phyloP scores from a whole-genome alignment of 2,113 vertebrate species.

The Ibidorhyncha struthersii region DNA sequence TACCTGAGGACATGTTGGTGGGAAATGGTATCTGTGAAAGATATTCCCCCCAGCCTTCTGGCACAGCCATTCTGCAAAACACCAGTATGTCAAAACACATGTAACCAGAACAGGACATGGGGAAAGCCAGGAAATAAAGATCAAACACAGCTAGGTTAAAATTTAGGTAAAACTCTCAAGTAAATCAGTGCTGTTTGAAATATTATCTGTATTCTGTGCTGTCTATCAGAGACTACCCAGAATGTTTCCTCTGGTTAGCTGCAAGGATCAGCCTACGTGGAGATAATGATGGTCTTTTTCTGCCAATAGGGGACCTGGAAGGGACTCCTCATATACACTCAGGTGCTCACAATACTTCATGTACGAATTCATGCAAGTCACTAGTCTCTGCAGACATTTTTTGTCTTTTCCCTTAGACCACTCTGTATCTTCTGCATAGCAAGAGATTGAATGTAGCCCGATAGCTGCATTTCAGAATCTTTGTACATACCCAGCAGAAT shows the following conservation, averaged over 20 bases:
- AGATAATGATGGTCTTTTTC: neutral
- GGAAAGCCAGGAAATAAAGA: neutral
- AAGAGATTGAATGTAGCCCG: neutral
- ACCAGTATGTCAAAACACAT: neutral
- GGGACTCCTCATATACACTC: neutral
- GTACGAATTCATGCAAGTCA: neutral
- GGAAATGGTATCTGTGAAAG: neutral
- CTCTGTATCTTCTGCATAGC: neutral
- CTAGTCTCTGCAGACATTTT: neutral
- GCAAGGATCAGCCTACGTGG: neutral
- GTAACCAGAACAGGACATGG: neutral
- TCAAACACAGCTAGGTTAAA: neutral
- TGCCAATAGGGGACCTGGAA: neutral
- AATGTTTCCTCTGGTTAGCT: neutral
- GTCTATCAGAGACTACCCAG: neutral
- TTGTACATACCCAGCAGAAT: neutral
- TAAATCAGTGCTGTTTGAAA: neutral
- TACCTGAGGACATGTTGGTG: neutral
- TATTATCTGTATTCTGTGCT: neutral
- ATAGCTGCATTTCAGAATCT: neutral
- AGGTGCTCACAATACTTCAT: neutral
- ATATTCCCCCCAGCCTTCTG: neutral
- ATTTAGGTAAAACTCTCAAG: neutral
- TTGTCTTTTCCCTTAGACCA: neutral
- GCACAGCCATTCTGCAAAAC: neutral